Percentiles rank a stretch among this genome's conserved stretches.
Evolutionary conservation across 1,140 invertebrate genomes (phyloP).

Genomic region (Lordiphosa stackelbergi): DNA sequence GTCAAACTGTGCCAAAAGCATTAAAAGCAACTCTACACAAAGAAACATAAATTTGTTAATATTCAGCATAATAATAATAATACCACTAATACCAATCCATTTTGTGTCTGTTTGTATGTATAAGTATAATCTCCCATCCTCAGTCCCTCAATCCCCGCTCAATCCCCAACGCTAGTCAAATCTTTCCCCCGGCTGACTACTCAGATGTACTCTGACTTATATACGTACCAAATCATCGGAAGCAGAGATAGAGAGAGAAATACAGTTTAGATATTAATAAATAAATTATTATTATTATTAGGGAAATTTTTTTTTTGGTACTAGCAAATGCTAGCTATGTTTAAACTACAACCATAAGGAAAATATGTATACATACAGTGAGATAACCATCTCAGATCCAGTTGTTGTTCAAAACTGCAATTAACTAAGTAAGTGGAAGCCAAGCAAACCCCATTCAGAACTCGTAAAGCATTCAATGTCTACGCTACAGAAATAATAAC

Average conservation of each 20-base stretch:
- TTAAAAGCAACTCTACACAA: conserved; percentile 30
- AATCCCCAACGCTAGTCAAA: background rate
- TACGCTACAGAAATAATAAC: conserved; percentile 52
- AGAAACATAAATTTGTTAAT: conserved; percentile 31
- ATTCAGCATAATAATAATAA: conserved; percentile 31
- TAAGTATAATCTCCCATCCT: conserved; percentile 31
- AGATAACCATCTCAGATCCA: background rate
- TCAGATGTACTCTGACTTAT: conserved; percentile 48
- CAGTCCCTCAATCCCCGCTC: background rate
- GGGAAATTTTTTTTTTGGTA: conserved; percentile 51
- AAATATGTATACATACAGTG: conserved; percentile 9
- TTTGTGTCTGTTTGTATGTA: conserved; percentile 23
- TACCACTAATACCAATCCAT: conserved; percentile 4
- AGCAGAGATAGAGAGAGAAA: conserved; percentile 11
- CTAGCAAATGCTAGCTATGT: conserved; percentile 64
- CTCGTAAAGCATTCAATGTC: conserved; percentile 67
- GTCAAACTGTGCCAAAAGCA: conserved; percentile 41
- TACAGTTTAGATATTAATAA: conserved; percentile 42
- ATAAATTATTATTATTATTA: conserved; percentile 40
- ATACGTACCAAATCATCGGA: conserved; percentile 31
- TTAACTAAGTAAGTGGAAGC: conserved; percentile 15
- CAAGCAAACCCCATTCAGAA: conserved; percentile 27
- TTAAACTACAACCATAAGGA: conserved; percentile 32
- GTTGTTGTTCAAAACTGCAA: conserved; percentile 32
- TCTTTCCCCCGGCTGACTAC: conserved; percentile 24